Base-by-base conservation (phyloP, 2,888 invertebrate genomes). In the Eilema sororculum region DNA sequence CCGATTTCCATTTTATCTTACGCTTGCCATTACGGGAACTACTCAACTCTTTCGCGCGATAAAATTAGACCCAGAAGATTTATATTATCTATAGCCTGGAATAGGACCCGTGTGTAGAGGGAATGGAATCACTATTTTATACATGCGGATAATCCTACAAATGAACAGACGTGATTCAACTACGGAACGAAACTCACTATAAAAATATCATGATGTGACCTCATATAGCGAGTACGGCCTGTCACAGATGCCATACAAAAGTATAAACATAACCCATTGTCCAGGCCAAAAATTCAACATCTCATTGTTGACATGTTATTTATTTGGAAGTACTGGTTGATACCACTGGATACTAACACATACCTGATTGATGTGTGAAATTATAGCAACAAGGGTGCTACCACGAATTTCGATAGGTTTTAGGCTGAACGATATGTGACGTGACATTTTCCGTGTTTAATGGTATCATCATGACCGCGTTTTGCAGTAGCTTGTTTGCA, bases 261-360 rank as follows among this genome's bases (percentile, higher is more conserved):
- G 8, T 56, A 56, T 65, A 65, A 65, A 65, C 52, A 65, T 3
- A 30, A 2, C 52, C n/a, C n/a, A 52, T 56, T 64, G 64, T 64
- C 52, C 30, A 16, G 12, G 22, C 52, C 46, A 65, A 65, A 58
- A 52, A 52, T 56, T 30, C 30, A 56, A 30, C 64, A 56, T 30
- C 30, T 56, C 28, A 28, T 30, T 30, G 52, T 52, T 64, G 28
- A 64, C 64, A 30, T 65, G 52, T 65, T 65, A 30, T 65, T 30
- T 65, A 65, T 65, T 56, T 65, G 12, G 13, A n/a, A 28, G 6
- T 41, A 52, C 20, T 30, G 30, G n/a, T n/a, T n/a, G n/a, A n/a
- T n/a, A n/a, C n/a, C n/a, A n/a, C n/a, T 28, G 13, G 52, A 30
- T 56, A 28, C 10, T 65, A 12, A 28, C n/a, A 28, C 8, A 28